Evolutionary conservation across 2,888 invertebrate genomes (phyloP), one percentile per base, ranked within the genome.

Genomic region (Congeria kusceri): DNA sequence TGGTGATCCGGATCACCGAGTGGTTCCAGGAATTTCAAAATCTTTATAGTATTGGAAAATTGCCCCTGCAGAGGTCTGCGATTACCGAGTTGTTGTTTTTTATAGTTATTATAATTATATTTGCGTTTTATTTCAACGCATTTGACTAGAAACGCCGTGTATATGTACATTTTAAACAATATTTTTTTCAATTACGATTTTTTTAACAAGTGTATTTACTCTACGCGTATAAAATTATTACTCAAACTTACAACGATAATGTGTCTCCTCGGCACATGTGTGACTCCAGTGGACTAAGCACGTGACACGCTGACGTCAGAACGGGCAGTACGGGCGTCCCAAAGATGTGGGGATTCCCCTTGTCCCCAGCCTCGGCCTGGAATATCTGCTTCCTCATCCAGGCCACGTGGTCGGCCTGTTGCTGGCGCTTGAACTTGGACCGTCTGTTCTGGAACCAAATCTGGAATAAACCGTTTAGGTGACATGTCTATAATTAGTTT

Each of bases 391-490:
- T 76, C 28, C 87, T 68, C 87, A 87, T 87, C 85, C 85, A 87
- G 57, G 77, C 49, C 32, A 85, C 72, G 49, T 87, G 85, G 25
- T 75, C 74, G 49, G 77, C 63, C 53, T 83, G 79, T 32, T 77
- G 77, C 63, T 85, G 80, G 11, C 87, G 83, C 62, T 85, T 87
- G 61, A 85, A 85, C 63, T 81, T 87, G 11, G 87, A 85, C 9
- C 87, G 79, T 18, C 87, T 66, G 64, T 87, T 87, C 49, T 87
- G 87, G 73, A 84, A 87, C 87, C 87, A 87, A 11, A 84, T 79
- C 86, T 86, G 66, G 56, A 83, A 78, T 3, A 29, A 1, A 49
- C 23, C 5, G 39, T 61, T 27, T 9, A 1, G 2, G n/a, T n/a
- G 25, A 59, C 3, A n/a, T 59, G 3, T 39, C 39, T 39, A 39